phyloP scores from a whole-genome alignment of 2,888 invertebrate species.

The Agrilus mali region DNA sequence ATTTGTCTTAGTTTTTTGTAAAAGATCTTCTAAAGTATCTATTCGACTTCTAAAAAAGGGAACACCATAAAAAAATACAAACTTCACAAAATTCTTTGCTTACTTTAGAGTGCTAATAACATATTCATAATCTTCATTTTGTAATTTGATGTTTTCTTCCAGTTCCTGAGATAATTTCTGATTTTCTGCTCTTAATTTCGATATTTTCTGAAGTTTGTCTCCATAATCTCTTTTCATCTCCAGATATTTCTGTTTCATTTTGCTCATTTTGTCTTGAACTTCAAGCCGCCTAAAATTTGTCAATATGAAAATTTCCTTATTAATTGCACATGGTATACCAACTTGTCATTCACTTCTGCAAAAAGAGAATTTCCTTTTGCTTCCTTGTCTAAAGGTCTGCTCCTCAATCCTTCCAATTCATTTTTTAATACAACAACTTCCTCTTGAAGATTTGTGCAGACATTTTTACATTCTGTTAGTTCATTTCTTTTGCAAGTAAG shows the following conservation, averaged over 20 bases:
- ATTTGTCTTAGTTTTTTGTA: slow-evolving; percentile 13
- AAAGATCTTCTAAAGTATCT: slow-evolving; percentile 10
- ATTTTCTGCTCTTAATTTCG: slow-evolving; percentile 18
- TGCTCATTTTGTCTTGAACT: slow-evolving; percentile 22
- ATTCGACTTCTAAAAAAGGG: slow-evolving; percentile 13
- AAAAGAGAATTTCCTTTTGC: slow-evolving; percentile 29
- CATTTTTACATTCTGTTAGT: neutral
- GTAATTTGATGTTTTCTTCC: slow-evolving; percentile 16
- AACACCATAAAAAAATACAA: neutral
- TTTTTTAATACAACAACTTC: slow-evolving; percentile 18
- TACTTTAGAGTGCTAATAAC: slow-evolving; percentile 14
- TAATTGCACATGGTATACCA: slow-evolving; percentile 2
- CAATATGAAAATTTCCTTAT: neutral
- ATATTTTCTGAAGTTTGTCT: slow-evolving; percentile 14
- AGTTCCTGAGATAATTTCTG: slow-evolving; percentile 14
- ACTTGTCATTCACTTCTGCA: slow-evolving; percentile 30
- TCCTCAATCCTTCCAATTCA: slow-evolving; percentile 22
- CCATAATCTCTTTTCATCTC: slow-evolving; percentile 20
- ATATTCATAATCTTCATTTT: slow-evolving; percentile 13
- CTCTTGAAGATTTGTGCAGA: slow-evolving; percentile 18
- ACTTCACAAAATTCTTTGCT: slow-evolving; percentile 1
- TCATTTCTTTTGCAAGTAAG: neutral
- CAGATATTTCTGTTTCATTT: slow-evolving; percentile 21
- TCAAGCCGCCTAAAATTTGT: slow-evolving; percentile 19
- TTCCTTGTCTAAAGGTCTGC: slow-evolving; percentile 20